Evolutionary conservation across 2,797 vertebrate species (phyloP).

Genomic region (Phoebastria nigripes): DNA sequence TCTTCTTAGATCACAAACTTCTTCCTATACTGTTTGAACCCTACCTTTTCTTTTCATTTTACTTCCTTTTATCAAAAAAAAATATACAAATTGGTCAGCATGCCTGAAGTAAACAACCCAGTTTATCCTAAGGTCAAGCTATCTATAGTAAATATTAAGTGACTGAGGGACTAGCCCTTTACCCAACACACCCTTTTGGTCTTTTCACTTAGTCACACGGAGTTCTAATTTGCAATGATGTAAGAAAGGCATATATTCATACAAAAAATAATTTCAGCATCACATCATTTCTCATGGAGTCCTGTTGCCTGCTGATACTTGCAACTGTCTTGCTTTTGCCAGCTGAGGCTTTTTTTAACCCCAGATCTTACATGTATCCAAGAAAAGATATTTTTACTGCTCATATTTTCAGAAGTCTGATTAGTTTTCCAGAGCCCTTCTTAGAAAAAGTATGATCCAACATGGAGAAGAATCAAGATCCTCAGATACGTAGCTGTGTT

Average conservation of each 20-base stretch:
- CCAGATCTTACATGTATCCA: slow-evolving; percentile 16
- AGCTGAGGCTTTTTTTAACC: slow-evolving; percentile 30
- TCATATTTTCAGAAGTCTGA: slow-evolving; percentile 36
- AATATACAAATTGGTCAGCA: background rate
- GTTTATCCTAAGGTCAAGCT: background rate
- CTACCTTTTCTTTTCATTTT: background rate
- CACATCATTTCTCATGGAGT: slow-evolving; percentile 31
- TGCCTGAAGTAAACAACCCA: background rate
- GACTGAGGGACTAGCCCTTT: background rate
- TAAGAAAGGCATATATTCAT: background rate
- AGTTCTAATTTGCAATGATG: background rate
- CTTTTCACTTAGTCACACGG: background rate
- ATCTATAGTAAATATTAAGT: slow-evolving; percentile 12
- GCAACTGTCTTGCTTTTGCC: slow-evolving; percentile 27
- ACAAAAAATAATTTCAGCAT: slow-evolving; percentile 25
- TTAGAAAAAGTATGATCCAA: background rate
- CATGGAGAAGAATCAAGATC: background rate
- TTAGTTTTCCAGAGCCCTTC: slow-evolving; percentile 33
- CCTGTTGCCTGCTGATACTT: background rate
- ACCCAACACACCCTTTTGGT: background rate
- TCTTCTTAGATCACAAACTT: background rate
- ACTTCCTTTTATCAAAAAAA: background rate
- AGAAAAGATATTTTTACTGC: slow-evolving; percentile 39
- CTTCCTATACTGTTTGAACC: background rate
- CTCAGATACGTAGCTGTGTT: background rate